phyloP scores from a whole-genome alignment of 64 coral and sea anemone genomes.

The Acropora tenuis region DNA sequence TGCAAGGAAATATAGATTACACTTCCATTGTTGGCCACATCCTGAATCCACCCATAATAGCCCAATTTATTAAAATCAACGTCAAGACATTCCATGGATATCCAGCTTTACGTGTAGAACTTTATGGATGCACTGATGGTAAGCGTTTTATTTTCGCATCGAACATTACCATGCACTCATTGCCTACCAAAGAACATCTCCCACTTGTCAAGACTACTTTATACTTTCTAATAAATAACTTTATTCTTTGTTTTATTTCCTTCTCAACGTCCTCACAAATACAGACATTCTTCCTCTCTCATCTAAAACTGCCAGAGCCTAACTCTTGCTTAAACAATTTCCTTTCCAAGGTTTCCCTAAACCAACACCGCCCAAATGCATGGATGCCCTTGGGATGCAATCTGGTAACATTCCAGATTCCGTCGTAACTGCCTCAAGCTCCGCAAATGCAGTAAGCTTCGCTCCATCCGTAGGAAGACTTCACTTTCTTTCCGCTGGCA shows the following conservation, averaged over 20 bases:
- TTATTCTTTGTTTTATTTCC: too few relatives aligned
- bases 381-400: conserved; percentile 50
- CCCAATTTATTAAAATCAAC: conserved; percentile 38
- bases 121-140: conserved; percentile 70
- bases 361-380: not conserved
- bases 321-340: too few relatives aligned
- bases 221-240: too few relatives aligned
- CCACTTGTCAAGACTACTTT: too few relatives aligned
- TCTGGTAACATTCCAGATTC: conserved; percentile 26
- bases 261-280: too few relatives aligned
- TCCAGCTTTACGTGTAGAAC: conserved; percentile 49
- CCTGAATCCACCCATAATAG: conserved; percentile 45
- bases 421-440: conserved; percentile 40
- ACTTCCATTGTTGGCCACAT: not conserved
- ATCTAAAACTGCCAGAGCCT: not conserved
- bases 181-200: too few relatives aligned
- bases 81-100: conserved; percentile 18
- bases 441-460: conserved; percentile 1
- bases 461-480: conserved; percentile 44
- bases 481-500: conserved; percentile 11
- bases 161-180: not conserved
- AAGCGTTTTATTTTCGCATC: not conserved
- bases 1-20: conserved; percentile 53
- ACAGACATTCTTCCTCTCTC: too few relatives aligned
- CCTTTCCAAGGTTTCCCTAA: not conserved